Base-by-base conservation (phyloP, 2,797 vertebrate species). In the Sebastes cheni region DNA sequence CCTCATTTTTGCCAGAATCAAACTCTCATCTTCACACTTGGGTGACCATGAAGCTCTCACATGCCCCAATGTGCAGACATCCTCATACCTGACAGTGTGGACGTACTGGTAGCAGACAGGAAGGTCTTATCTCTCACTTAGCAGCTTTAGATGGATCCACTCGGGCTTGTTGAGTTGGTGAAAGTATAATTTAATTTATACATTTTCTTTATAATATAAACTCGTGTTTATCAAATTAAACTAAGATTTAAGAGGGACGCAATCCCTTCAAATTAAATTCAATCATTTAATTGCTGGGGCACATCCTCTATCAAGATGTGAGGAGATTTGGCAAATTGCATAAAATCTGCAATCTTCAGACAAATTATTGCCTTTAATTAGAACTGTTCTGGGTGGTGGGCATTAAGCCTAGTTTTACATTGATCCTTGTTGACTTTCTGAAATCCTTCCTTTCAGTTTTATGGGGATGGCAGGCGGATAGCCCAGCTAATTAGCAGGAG, bases 21-120 rank as follows among this genome's bases (percentile, higher is more conserved):
- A 50, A 65, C 18, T 67, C 22, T 78, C 27, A 34, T 56, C 42
- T 59, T 80, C 71, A 67, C 77, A 72, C 64, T 23, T 25, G 32
- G 27, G 61, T 66, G 62, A 77, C 62, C 34, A 12, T 20, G 52
- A 64, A 65, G 50, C 62, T 20, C 50, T 75, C 30, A 29, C 65
- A 55, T 55, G 65, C 52, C 22, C 16, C 23, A 0, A 56, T 3
- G 2, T 25, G 34, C 55, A 74, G 5, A 69, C 27, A 42, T 14
- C n/a, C 22, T 70, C 66, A 66, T 16, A 59, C 13, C 30, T 14
- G 65, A 42, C 23, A 54, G 39, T 5, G 39, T 27, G 60, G 58
- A 61, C 0, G 10, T 3, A 6, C 50, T 30, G 25, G 10, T 10
- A 13, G 30, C 8, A 46, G 23, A 59, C 3, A 50, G 16, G 32